Percentiles rank a stretch among this genome's conserved stretches.
Evolutionary conservation across 2,888 invertebrate genomes (phyloP).

Genomic region (Microctonus aethiopoides): DNA sequence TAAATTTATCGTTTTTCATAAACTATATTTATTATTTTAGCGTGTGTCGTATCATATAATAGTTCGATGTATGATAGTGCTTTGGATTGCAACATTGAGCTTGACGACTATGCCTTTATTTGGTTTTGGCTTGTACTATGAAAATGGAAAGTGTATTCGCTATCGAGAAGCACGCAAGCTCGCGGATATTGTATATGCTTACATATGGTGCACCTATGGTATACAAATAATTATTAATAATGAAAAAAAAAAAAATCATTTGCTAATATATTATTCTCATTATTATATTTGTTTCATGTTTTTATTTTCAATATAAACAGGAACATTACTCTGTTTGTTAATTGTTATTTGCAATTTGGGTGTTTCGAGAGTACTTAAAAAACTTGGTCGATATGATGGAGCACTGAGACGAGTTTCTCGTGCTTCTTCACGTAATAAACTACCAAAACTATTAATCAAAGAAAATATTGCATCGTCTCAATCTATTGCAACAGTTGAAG

Average conservation of each 20-base stretch:
- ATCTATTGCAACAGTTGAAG: conserved; percentile 76
- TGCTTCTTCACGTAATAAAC: conserved; percentile 59
- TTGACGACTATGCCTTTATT: conserved; percentile 82
- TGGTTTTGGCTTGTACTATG: conserved; percentile 68
- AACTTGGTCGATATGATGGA: conserved; percentile 66
- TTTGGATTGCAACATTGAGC: conserved; percentile 77
- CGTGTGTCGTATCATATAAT: conserved; percentile 84
- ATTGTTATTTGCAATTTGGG: conserved; percentile 87
- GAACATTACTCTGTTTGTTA: conserved; percentile 77
- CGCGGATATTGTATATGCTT: conserved; percentile 79
- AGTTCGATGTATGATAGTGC: conserved; percentile 75
- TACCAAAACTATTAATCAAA: conserved; percentile 55
- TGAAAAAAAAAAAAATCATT: background rate
- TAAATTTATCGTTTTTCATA: too few species aligned
- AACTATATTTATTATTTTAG: conserved; percentile 65
- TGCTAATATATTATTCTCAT: background rate
- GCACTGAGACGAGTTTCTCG: conserved; percentile 58
- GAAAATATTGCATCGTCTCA: conserved; percentile 51
- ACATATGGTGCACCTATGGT: conserved; percentile 83
- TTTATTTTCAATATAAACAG: conserved; percentile 66
- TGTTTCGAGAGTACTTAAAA: conserved; percentile 80
- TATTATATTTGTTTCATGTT: background rate
- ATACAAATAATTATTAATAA: conserved; percentile 56
- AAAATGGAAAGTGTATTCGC: conserved; percentile 72
- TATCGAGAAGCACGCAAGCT: conserved; percentile 77